Base-by-base conservation (phyloP, 2,888 invertebrate genomes). In the Actias luna region DNA sequence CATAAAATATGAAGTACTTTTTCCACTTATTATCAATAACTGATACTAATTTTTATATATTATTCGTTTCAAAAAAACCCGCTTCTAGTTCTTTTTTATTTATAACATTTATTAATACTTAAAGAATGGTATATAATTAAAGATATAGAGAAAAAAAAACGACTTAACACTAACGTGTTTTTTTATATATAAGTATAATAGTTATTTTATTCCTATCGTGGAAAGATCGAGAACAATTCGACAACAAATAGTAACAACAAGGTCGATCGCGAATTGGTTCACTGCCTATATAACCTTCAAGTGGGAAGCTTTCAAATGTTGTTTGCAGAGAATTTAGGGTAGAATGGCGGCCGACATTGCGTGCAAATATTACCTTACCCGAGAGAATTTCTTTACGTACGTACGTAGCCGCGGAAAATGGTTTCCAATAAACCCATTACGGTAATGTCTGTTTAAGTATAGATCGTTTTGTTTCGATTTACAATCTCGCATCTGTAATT, bases 201-300 rank as follows among this genome's bases (percentile, higher is more conserved):
- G 46, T 25, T 10, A 12, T 25, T 12, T 50, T 50, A 25, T 12
- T 50, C 2, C 25, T 25, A 5, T 12, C 22, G 12, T 22, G n/a
- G n/a, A n/a, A 12, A 8, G 0, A 25, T 50, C 12, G 22, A 46
- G 10, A 46, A 46, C 22, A 10, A 50, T 50, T 50, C 46, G 46
- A 50, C 4, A 39, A 61, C 36, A 52, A 57, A 46, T 33, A 33
- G 58, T 62, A 62, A 2, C 33, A 31, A 29, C 36, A 58, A 62
- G 61, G 61, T 62, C 62, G 35, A 62, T 58, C 55, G 63, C 61
- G 61, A 66, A 67, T 66, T 66, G 72, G 72, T 67, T 68, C 63
- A 69, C 64, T 65, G 67, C 65, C 64, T 66, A 59, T 58, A 67
- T 64, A 65, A 63, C 67, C 69, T 69, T 65, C 63, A 58, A 62